These are phyloP conservation scores for Corbicula japonica DNA, from an alignment of 2,888 invertebrate genomes.

Conservation along the genomic window DNA sequence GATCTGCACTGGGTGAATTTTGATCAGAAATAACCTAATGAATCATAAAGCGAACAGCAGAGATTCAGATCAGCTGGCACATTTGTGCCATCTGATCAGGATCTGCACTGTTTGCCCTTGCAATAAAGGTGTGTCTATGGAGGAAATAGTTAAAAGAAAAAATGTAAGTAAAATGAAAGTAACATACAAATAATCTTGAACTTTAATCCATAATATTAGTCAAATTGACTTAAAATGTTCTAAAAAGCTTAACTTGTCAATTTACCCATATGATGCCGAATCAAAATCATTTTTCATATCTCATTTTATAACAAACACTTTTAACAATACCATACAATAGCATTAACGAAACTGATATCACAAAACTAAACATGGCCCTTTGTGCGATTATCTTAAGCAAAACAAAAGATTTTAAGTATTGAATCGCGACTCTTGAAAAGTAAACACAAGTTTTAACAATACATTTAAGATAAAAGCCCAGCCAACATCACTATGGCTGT, in stretches of 20 bases:
- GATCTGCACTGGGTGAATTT: no score
- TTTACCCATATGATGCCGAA: no score
- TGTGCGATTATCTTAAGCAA: constrained; percentile 68
- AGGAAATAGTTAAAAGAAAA: no score
- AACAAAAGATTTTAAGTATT: constrained; percentile 70
- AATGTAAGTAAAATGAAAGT: no score
- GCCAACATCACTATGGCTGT: constrained; percentile 54
- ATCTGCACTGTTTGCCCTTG: no score
- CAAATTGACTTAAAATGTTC: constrained; percentile 46
- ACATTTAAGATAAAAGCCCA: constrained; percentile 64
- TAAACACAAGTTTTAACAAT: constrained; percentile 70
- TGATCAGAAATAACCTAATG: no score
- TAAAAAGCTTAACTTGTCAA: no score
- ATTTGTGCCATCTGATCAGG: no score
- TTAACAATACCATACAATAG: constrained; percentile 64
- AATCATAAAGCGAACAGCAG: no score
- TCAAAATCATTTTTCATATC: constrained; percentile 64
- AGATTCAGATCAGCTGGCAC: no score
- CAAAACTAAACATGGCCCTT: constrained; percentile 65
- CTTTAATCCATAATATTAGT: constrained; percentile 13
- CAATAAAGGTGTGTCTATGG: no score
- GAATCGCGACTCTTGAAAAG: constrained; percentile 68
- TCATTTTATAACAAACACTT: constrained; percentile 68
- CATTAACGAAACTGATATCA: constrained; percentile 68
- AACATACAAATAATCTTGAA: no score